Evolutionary conservation across 2,797 vertebrate species (phyloP).

Genomic region (Onychomys arenicola): DNA sequence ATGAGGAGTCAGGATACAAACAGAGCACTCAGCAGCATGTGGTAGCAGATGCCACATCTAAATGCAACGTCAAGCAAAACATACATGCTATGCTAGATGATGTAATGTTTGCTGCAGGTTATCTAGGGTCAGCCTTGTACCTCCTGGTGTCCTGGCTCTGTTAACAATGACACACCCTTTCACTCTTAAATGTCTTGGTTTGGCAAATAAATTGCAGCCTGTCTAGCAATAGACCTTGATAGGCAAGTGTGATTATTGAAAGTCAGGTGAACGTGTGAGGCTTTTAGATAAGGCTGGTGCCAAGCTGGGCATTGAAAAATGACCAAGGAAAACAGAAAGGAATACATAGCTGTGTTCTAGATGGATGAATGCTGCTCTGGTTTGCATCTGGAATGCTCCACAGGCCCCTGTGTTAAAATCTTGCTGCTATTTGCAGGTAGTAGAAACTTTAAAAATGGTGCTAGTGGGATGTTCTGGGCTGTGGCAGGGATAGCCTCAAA

Average conservation of each 20-base stretch:
- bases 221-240: background rate
- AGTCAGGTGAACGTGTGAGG: background rate
- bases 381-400: background rate
- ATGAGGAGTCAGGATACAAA: background rate
- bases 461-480: background rate
- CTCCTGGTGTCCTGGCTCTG: background rate
- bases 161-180: background rate
- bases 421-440: background rate
- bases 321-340: conserved; percentile 4
- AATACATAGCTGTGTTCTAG: background rate
- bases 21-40: background rate
- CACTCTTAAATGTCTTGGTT: background rate
- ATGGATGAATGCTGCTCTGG: background rate
- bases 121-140: background rate
- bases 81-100: background rate
- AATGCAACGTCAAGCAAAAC: background rate
- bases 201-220: background rate
- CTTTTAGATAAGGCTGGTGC: background rate
- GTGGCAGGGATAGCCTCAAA: background rate
- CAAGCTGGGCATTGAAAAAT: background rate
- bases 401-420: background rate
- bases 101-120: background rate
- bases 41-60: background rate
- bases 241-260: background rate
- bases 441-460: background rate